Conservation (phyloP, 2,797 vertebrate genomes). For the Rhynchonycteris naso region DNA sequence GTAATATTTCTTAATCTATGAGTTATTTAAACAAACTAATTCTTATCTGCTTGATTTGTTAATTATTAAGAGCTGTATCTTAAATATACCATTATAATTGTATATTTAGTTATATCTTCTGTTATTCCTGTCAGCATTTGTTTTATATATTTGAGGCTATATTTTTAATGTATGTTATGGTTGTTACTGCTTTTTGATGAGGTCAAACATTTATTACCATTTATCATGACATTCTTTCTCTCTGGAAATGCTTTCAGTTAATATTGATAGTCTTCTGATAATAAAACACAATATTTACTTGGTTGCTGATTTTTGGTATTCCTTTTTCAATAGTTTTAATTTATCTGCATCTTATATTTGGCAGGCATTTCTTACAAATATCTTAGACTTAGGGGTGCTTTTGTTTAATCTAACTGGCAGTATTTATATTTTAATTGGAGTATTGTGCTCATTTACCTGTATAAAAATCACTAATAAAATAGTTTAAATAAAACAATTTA, state of each 20-base stretch:
- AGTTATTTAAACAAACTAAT: neutral
- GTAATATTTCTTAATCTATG: neutral
- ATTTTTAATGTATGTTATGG: neutral
- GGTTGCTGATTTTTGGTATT: neutral
- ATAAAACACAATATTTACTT: neutral
- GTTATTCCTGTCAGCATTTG: neutral
- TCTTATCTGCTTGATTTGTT: slow-evolving; percentile 21
- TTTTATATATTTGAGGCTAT: neutral
- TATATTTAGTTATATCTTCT: neutral
- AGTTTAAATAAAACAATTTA: neutral
- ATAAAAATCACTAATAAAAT: neutral
- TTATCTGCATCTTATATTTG: neutral
- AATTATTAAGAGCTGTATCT: neutral
- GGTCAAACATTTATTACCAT: neutral
- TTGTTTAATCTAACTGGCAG: neutral
- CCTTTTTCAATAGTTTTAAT: neutral
- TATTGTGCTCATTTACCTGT: neutral
- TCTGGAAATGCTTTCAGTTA: neutral
- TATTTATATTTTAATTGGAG: neutral
- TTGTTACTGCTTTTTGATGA: neutral
- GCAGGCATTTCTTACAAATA: neutral
- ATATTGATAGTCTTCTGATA: neutral
- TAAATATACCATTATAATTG: neutral
- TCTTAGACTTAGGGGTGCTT: neutral
- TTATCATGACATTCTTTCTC: neutral